Percentiles rank a stretch among this genome's conserved stretches.
These are phyloP conservation scores for Chaetophractus vellerosus DNA, from an alignment of 2,797 vertebrate genomes.

Conservation along the genomic window DNA sequence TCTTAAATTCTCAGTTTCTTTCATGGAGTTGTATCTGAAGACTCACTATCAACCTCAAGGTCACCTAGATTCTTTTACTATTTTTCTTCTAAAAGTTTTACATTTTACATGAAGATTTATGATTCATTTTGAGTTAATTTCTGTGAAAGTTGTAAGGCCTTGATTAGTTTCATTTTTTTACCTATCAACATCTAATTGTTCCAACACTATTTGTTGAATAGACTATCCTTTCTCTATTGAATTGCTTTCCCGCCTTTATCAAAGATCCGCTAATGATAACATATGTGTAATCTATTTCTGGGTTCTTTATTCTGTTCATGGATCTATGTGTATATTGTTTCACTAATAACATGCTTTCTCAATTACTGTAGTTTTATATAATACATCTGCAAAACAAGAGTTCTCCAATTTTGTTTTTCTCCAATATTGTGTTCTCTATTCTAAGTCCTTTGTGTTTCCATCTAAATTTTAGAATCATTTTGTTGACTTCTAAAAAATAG, in stretches of 20 bases:
- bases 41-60: neutral
- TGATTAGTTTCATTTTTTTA: neutral
- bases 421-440: neutral
- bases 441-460: neutral
- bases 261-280: neutral
- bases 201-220: neutral
- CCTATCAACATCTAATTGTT: neutral
- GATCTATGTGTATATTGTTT: slow-evolving; percentile 41
- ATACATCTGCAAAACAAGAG: neutral
- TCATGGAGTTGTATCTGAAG: slow-evolving; percentile 47
- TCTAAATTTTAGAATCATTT: slow-evolving; percentile 40
- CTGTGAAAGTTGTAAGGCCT: slow-evolving; percentile 43
- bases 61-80: neutral
- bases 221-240: neutral
- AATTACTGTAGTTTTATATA: neutral
- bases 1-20: neutral
- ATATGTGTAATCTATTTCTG: neutral
- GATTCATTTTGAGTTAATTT: slow-evolving; percentile 16
- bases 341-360: slow-evolving; percentile 10
- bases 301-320: neutral
- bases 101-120: slow-evolving; percentile 10
- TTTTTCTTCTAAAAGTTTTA: neutral
- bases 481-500: slow-evolving; percentile 37
- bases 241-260: slow-evolving; percentile 7
- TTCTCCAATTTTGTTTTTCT: slow-evolving; percentile 42